Base-by-base conservation (phyloP, 1,140 invertebrate species). In the Monomorium pharaonis region DNA sequence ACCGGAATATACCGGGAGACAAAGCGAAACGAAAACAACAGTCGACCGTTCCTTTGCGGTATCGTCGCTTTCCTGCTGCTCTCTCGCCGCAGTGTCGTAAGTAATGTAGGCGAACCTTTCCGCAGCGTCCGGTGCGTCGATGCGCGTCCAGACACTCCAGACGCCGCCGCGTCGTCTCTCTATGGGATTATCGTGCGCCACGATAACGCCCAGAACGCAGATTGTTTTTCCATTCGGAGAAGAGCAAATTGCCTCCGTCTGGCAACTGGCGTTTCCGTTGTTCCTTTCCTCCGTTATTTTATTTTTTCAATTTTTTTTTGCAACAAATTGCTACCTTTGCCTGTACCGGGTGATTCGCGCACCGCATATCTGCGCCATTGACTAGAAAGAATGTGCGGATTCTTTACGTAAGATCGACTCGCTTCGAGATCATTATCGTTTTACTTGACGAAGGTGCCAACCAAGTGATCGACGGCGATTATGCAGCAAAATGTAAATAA, bases 21-120 rank as follows among this genome's bases (percentile, higher is more conserved):
- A 88, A 89, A 88, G 88, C 65, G 88, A 88, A 75, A 83, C 58
- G 87, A 89, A 89, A 89, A 88, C 76, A 88, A 89, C 77, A 87
- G 74, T 84, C 86, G 56, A 76, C 30, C 77, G 70, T 70, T 83
- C 76, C 65, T 87, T 60, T 72, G 67, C 78, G 51, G 51, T 60
- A 74, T 58, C 33, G n/a, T 51, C 21, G 49, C 44, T 77, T 60
- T 62, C 58, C 58, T 62, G 86, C 58, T 62, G 83, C 86, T 85
- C 85, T 88, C 88, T 63, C 84, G 49, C 87, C 84, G 49, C 87
- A 86, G 84, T 76, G 83, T 69, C 67, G 81, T 88, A 89, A 54
- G 51, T 70, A n/a, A n/a, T n/a, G n/a, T n/a, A 10, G 33, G 21
- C 30, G 14, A 74, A 62, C 27, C 54, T 65, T 63, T 69, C 27